These are phyloP conservation scores for Lithophane ornitopus DNA, from an alignment of 2,888 invertebrate species.

Conservation along the genomic window DNA sequence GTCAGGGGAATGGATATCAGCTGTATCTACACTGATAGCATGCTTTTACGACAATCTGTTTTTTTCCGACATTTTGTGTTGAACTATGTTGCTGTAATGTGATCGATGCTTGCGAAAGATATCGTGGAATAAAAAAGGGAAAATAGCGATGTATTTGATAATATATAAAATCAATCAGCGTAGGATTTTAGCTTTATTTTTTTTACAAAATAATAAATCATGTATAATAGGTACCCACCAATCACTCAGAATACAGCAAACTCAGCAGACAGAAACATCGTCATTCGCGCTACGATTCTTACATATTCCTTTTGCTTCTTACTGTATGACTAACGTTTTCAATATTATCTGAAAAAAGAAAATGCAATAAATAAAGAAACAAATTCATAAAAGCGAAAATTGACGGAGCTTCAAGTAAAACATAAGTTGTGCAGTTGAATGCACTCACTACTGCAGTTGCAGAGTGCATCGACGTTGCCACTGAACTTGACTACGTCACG, in stretches of 20 bases:
- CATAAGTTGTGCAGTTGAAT: slow-evolving; percentile 75
- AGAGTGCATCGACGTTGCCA: slow-evolving; percentile 76
- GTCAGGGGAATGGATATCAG: slow-evolving; percentile 46
- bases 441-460: slow-evolving; percentile 69
- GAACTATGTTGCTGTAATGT: background rate
- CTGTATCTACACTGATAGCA: slow-evolving; percentile 26
- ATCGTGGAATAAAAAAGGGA: background rate
- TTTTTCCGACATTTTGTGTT: slow-evolving; percentile 21
- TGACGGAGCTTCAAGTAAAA: slow-evolving; percentile 47
- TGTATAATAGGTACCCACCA: background rate
- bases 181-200: background rate
- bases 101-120: slow-evolving; percentile 8
- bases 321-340: background rate
- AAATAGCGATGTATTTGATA: background rate
- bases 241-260: background rate
- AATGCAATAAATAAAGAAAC: slow-evolving; percentile 33
- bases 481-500: slow-evolving; percentile 72
- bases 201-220: background rate
- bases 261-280: background rate
- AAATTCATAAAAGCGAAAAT: slow-evolving; percentile 48
- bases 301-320: background rate
- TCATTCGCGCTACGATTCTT: too few relatives aligned
- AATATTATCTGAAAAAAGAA: background rate
- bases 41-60: slow-evolving; percentile 43
- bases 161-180: background rate